Evolutionary conservation across 92 coral and sea anemone genomes (phyloP).

Genomic region (Phymanthus crucifer): DNA sequence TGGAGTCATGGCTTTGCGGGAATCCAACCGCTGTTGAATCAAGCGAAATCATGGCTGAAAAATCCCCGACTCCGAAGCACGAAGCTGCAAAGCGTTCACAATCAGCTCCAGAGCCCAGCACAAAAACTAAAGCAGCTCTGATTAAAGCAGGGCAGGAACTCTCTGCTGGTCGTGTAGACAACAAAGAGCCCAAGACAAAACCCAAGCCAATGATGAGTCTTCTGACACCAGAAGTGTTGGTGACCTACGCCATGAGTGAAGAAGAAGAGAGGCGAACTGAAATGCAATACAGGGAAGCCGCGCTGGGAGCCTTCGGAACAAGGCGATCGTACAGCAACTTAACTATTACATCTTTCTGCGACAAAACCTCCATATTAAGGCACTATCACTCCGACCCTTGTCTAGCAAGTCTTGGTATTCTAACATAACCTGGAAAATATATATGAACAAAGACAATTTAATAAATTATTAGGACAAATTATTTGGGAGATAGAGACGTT

Average conservation of each 20-base stretch:
- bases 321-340: constrained; percentile 41
- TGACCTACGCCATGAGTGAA: constrained; percentile 49
- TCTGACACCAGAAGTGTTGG: constrained; percentile 63
- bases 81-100: constrained; percentile 50
- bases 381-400: constrained; percentile 72
- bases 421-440: constrained; percentile 18
- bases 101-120: constrained; percentile 10
- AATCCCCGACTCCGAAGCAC: constrained; percentile 23
- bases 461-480: not conserved
- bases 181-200: not conserved
- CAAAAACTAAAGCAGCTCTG: constrained; percentile 16
- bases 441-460: not conserved
- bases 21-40: not conserved
- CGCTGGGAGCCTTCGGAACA: constrained; percentile 66
- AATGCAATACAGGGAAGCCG: constrained; percentile 54
- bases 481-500: not conserved
- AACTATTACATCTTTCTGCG: constrained; percentile 40
- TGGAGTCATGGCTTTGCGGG: constrained; percentile 11
- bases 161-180: constrained; percentile 35
- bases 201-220: constrained; percentile 1
- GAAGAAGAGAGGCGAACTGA: constrained; percentile 54
- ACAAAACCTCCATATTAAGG: constrained; percentile 56
- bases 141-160: constrained; percentile 17
- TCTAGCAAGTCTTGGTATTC: constrained; percentile 64
- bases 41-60: constrained; percentile 9